Evolutionary conservation across 2,797 vertebrate species (phyloP).

Genomic region (Pantherophis vulpinus): DNA sequence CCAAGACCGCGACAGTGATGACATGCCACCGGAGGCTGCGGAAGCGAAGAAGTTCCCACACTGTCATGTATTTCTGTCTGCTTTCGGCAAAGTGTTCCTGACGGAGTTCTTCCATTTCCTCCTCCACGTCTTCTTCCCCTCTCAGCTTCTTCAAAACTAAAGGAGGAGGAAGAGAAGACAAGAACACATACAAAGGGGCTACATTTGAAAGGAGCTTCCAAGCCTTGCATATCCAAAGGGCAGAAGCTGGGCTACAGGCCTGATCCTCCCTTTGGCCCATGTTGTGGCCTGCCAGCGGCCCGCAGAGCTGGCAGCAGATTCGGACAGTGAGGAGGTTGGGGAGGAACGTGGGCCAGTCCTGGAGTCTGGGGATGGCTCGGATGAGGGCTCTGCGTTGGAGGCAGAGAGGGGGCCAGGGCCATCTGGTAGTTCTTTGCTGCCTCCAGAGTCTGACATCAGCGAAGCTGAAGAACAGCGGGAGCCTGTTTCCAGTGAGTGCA

Average conservation of each 20-base stretch:
- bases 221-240: background rate
- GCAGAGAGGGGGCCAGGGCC: no score
- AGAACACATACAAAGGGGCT: background rate
- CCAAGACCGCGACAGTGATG: conserved; percentile 72
- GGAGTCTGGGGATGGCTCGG: no score
- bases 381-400: no score
- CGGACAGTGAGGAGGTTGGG: no score
- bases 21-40: conserved; percentile 79
- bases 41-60: conserved; percentile 68
- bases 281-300: no score
- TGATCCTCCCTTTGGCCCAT: background rate
- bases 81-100: conserved; percentile 51
- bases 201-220: background rate
- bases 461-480: no score
- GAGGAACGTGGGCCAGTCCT: no score
- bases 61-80: conserved; percentile 64
- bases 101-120: conserved; percentile 72
- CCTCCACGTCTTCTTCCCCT: conserved; percentile 69
- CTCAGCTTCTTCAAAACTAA: conserved; percentile 71
- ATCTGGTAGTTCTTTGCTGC: no score
- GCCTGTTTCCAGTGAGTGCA: no score
- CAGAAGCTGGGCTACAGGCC: background rate
- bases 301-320: no score
- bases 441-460: no score
- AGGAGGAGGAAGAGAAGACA: background rate